Evolutionary conservation across 1,140 invertebrate species (phyloP), one percentile per base, ranked within the genome.

Genomic region (Neelides sp.): DNA sequence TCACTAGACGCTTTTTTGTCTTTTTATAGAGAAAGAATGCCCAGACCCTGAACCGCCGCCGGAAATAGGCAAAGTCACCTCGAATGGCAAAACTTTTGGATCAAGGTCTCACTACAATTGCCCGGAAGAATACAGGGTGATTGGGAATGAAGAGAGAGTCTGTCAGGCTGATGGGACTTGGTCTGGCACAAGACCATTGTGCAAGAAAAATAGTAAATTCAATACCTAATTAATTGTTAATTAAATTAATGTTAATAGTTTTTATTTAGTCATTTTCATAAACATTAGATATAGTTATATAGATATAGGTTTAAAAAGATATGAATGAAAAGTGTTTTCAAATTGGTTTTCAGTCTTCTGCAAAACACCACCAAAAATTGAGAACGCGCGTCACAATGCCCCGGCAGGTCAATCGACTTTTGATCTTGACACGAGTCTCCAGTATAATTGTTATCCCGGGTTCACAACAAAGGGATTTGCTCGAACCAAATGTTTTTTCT

Each of bases 371-470:
- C 89, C 87, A 0, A 78, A 78, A 41, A 81, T 94, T 22, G 80
- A 85, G 42, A 84, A 94, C 67, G 89, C 92, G 0, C 73, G 80
- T 13, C 86, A 94, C 69, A 88, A 89, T 39, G 86, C 85, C 0
- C 73, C 83, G 3, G 69, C 75, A 1, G 83, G 86, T 54, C 84
- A 89, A 64, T 77, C 75, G 3, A 85, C 82, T 13, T 90, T 87
- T 62, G 83, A 86, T 64, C 66, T 88, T 54, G 82, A 85, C 59
- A 82, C 78, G 10, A 84, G 81, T 1, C 77, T 96, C 0, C 81
- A 87, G 64, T 98, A 97, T 70, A 82, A 82, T 60, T 98, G 93
- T 64, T 78, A 85, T 57, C 81, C 80, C 15, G 91, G 92, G 2
- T 94, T 91, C 68, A 78, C 80, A 22, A 82, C 83, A 22, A 80